phyloP scores from a whole-genome alignment of 2,888 invertebrate species.

The Cryptocephalus primarius region DNA sequence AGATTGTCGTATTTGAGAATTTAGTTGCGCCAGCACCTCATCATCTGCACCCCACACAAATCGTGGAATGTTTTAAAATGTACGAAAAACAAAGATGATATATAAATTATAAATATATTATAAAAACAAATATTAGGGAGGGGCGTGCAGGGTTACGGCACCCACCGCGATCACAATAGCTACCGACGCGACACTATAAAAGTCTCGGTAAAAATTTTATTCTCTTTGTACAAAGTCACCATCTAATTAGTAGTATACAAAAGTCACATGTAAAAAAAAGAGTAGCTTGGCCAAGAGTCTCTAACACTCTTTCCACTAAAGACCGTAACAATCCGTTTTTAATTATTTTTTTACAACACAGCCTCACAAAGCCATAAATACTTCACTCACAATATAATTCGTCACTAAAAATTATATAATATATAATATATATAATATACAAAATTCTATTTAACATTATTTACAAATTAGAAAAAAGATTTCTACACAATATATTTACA shows the following conservation, averaged over 20 bases:
- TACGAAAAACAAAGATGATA: conserved; percentile 32
- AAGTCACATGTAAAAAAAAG: not conserved
- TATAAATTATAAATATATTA: conserved; percentile 38
- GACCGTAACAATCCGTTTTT: conserved; percentile 37
- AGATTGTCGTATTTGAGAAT: conserved; percentile 23
- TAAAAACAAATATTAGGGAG: conserved; percentile 32
- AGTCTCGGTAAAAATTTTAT: conserved; percentile 32
- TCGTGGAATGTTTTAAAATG: conserved; percentile 28
- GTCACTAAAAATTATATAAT: conserved; percentile 20
- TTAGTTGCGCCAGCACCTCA: conserved; percentile 26
- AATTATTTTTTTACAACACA: conserved; percentile 37
- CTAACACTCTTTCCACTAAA: no score
- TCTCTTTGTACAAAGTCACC: conserved; percentile 19
- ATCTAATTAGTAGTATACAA: conserved; percentile 9
- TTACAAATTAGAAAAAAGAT: conserved; percentile 24
- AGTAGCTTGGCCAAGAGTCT: not conserved
- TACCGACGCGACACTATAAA: conserved; percentile 32
- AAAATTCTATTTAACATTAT: conserved; percentile 33
- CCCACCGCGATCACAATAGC: conserved; percentile 33
- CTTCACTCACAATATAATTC: conserved; percentile 15
- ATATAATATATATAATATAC: conserved; percentile 22
- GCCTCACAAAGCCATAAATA: conserved; percentile 46
- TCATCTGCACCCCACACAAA: conserved; percentile 27
- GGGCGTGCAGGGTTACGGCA: conserved; percentile 8
- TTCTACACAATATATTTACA: conserved; percentile 17